These are phyloP conservation scores for Eciton burchellii DNA, from an alignment of 1,140 invertebrate genomes.

Conservation along the genomic window DNA sequence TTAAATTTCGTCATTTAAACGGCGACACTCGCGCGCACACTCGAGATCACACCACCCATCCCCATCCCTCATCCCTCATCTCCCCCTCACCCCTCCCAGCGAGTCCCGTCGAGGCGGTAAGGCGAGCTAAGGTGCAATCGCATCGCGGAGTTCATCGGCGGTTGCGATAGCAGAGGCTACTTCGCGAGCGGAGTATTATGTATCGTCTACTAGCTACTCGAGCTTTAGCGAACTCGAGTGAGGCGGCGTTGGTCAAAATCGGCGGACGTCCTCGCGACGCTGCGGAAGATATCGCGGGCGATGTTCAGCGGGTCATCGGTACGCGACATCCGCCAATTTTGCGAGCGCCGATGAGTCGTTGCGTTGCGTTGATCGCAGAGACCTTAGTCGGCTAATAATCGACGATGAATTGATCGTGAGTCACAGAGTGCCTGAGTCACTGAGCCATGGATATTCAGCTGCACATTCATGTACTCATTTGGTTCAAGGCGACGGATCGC, in stretches of 20 bases:
- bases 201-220: too few relatives aligned
- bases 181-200: constrained; percentile 31
- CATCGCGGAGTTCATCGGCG: constrained; percentile 28
- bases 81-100: too few relatives aligned
- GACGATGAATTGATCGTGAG: constrained; percentile 39
- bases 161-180: neutral
- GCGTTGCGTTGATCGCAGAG: neutral
- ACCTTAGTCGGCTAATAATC: neutral
- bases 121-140: constrained; percentile 33
- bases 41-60: neutral
- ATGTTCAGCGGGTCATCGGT: neutral
- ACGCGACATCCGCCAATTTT: constrained; percentile 16
- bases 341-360: constrained; percentile 8
- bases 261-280: neutral
- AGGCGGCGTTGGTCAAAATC: neutral
- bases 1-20: constrained; percentile 13
- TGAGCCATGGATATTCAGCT: neutral
- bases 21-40: constrained; percentile 17
- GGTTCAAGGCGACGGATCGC: constrained; percentile 23
- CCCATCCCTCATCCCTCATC: neutral
- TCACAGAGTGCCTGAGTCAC: constrained; percentile 20
- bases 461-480: constrained; percentile 45
- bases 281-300: too few relatives aligned
- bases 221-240: neutral
- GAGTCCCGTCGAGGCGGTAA: neutral